A percentile compares a stretch with the other conserved stretches of the same genome.
phyloP scores from a whole-genome alignment of 2,888 invertebrate species.

The Drosophila merina region DNA sequence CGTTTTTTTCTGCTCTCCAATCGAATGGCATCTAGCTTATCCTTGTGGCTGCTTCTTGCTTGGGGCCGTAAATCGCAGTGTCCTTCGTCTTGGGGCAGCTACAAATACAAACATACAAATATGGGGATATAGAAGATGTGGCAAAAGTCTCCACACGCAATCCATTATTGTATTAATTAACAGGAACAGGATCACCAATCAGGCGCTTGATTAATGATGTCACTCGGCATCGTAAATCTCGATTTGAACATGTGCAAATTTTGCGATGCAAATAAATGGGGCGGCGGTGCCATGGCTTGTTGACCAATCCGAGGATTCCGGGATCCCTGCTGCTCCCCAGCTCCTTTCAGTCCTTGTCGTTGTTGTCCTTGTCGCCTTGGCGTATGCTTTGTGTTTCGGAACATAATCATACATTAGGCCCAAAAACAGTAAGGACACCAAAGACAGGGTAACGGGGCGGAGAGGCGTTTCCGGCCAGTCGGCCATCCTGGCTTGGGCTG shows the following conservation, averaged over 20 bases:
- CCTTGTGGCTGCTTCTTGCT: conserved; percentile 37
- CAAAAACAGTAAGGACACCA: conserved; percentile 27
- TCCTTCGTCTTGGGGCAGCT: conserved; percentile 40
- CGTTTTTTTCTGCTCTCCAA: conserved; percentile 31
- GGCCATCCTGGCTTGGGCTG: conserved; percentile 41
- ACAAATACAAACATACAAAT: background rate
- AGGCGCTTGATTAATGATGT: conserved; percentile 84
- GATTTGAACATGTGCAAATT: conserved; percentile 83
- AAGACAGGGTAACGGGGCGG: background rate
- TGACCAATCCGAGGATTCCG: conserved; percentile 54
- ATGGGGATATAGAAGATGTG: conserved; percentile 2
- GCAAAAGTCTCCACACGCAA: conserved; percentile 65
- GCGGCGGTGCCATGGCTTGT: conserved; percentile 35
- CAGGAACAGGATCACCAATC: conserved; percentile 85
- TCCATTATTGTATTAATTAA: conserved; percentile 85
- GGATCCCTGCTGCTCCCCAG: background rate
- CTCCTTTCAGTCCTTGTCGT: conserved; percentile 7
- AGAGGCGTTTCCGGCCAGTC: conserved; percentile 30
- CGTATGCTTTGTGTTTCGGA: conserved; percentile 47
- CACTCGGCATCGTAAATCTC: conserved; percentile 84
- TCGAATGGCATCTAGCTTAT: conserved; percentile 28
- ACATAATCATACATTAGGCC: conserved; percentile 73
- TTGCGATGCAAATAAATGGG: conserved; percentile 77
- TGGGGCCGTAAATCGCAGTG: conserved; percentile 51
- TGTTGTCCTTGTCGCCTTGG: conserved; percentile 49